Percentiles rank a stretch among this genome's conserved stretches.
These are phyloP conservation scores for Drosophila limbata DNA, from an alignment of 2,888 invertebrate species.

Conservation along the genomic window DNA sequence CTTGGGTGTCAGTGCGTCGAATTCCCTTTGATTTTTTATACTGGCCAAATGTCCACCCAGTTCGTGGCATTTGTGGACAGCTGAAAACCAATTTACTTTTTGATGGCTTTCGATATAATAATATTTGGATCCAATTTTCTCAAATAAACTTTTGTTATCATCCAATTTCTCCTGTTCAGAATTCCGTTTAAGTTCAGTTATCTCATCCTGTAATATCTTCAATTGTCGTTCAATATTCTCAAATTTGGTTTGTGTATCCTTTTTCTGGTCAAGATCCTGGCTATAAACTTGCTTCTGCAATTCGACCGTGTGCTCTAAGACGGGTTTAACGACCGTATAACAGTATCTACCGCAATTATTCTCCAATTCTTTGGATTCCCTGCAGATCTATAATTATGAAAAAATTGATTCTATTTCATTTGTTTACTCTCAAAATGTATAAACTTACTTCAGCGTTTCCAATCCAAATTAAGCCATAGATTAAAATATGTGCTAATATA, in stretches of 20 bases:
- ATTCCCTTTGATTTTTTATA: neutral
- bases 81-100: neutral
- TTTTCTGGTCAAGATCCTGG: neutral
- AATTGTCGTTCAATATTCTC: conserved; percentile 8
- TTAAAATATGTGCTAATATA: neutral
- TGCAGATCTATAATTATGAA: neutral
- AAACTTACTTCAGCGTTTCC: neutral
- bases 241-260: neutral
- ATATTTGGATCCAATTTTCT: conserved; percentile 12
- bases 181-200: neutral
- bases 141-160: neutral
- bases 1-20: neutral
- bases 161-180: neutral
- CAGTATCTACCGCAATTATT: conserved; percentile 22
- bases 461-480: neutral
- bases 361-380: conserved; percentile 1
- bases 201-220: neutral
- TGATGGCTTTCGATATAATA: conserved; percentile 5
- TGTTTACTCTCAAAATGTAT: neutral
- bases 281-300: conserved; percentile 6
- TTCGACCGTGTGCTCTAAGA: conserved; percentile 1
- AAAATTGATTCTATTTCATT: neutral
- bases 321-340: conserved; percentile 4
- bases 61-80: conserved; percentile 6
- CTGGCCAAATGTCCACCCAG: conserved; percentile 1